Evolutionary conservation across 1,140 invertebrate species (phyloP).

Genomic region (Ips nitidus): DNA sequence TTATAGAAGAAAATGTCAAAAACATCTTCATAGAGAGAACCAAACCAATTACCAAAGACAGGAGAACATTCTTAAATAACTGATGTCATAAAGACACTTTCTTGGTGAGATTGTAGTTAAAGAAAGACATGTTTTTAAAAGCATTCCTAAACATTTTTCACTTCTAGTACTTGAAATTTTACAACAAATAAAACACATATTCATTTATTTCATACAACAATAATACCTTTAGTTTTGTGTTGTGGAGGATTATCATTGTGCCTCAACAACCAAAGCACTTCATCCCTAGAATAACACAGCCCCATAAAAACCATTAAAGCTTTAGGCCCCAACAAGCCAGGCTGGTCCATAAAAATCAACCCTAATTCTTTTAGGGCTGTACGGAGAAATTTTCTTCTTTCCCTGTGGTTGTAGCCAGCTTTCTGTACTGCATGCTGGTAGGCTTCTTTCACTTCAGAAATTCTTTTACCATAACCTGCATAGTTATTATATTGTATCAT

Average conservation of each 20-base stretch:
- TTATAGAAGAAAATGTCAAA: too few species aligned
- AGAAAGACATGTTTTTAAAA: too few species aligned
- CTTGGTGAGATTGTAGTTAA: too few species aligned
- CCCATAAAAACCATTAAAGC: conserved; percentile 97
- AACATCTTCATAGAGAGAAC: too few species aligned
- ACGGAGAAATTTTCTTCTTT: conserved; percentile 93
- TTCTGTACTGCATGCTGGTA: conserved; percentile 88
- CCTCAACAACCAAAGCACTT: conserved; percentile 94
- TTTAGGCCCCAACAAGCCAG: conserved; percentile 94
- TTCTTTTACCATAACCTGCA: conserved; percentile 78
- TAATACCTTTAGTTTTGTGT: conserved; percentile 73
- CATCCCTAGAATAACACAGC: conserved; percentile 91
- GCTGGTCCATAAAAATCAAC: conserved; percentile 95
- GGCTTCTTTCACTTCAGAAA: conserved; percentile 93
- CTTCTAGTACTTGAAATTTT: too few species aligned
- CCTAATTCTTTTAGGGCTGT: conserved; percentile 94
- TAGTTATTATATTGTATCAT: neutral
- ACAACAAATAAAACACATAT: too few species aligned
- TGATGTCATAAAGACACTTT: too few species aligned
- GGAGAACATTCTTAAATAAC: too few species aligned
- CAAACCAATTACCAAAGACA: too few species aligned
- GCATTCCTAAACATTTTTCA: too few species aligned
- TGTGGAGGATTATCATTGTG: conserved; percentile 94
- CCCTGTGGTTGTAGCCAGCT: conserved; percentile 87
- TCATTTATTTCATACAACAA: too few species aligned